Evolutionary conservation across 2,113 vertebrate species (phyloP).

Genomic region (Nibea albiflora): DNA sequence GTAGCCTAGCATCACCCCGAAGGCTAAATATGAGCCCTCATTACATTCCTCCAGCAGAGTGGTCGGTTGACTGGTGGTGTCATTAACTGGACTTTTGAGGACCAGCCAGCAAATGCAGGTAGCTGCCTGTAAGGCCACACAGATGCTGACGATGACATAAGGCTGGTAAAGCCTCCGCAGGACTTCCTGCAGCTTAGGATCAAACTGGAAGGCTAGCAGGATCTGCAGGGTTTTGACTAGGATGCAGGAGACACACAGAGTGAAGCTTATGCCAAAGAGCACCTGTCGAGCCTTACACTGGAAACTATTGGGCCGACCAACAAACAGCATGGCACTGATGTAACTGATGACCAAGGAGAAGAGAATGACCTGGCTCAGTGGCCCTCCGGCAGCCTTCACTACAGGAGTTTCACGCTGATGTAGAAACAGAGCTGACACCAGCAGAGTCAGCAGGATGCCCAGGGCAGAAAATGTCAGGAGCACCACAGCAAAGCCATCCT

Average conservation of each 20-base stretch:
- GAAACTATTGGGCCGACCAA: conserved; percentile 84
- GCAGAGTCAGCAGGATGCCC: conserved; percentile 84
- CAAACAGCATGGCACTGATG: conserved; percentile 86
- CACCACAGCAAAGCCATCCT: conserved; percentile 86
- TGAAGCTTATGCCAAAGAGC: conserved; percentile 90
- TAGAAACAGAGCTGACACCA: conserved; percentile 86
- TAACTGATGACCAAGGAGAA: conserved; percentile 88
- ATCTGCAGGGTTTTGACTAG: conserved; percentile 93
- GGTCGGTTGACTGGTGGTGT: conserved; percentile 69
- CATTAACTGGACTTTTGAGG: conserved; percentile 80
- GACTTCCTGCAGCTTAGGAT: conserved; percentile 83
- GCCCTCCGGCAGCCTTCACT: conserved; percentile 88
- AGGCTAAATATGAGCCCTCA: conserved; percentile 87
- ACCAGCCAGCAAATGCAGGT: conserved; percentile 88
- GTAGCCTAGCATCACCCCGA: conserved; percentile 89
- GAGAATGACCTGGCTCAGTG: conserved; percentile 88
- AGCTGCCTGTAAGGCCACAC: conserved; percentile 83
- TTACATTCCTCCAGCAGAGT: conserved; percentile 86
- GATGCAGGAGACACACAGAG: conserved; percentile 90
- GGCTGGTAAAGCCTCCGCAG: conserved; percentile 85
- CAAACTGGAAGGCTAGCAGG: conserved; percentile 90
- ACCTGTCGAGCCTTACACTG: conserved; percentile 88
- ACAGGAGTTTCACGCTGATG: conserved; percentile 85
- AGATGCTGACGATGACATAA: conserved; percentile 77
- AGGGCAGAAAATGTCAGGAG: conserved; percentile 83